Evolutionary conservation across 1,140 invertebrate genomes (phyloP).

Genomic region (Habropoda laboriosa): DNA sequence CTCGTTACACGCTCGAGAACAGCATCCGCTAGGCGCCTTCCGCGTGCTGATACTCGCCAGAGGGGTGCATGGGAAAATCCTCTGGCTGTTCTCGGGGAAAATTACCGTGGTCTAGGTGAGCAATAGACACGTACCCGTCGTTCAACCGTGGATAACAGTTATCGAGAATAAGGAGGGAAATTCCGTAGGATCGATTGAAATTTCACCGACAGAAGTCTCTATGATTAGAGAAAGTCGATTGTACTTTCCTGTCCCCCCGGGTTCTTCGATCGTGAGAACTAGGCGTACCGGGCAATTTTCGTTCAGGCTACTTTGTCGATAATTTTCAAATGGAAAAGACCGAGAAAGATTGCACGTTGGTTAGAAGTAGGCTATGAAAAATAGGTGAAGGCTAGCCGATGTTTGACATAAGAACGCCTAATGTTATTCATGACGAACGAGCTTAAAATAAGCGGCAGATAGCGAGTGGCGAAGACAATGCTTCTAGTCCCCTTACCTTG

Average conservation of each 20-base stretch:
- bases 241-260: too few relatives aligned
- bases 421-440: neutral
- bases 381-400: neutral
- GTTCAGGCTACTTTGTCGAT: neutral
- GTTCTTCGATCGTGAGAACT: neutral
- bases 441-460: neutral
- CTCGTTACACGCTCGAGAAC: conserved; percentile 32
- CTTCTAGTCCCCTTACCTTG: neutral
- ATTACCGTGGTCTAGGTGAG: neutral
- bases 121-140: neutral
- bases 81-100: neutral
- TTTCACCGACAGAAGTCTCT: neutral
- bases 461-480: neutral
- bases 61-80: neutral
- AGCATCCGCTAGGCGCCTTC: conserved; percentile 16
- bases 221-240: neutral
- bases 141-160: too few relatives aligned
- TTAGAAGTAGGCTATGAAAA: too few relatives aligned
- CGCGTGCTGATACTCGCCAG: conserved; percentile 25
- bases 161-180: neutral
- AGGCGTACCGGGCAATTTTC: too few relatives aligned
- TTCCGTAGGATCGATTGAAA: neutral
- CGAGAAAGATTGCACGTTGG: too few relatives aligned
- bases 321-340: too few relatives aligned
- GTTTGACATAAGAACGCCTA: neutral